These are phyloP conservation scores for Apis florea DNA, from an alignment of 1,140 invertebrate genomes.

Conservation along the genomic window DNA sequence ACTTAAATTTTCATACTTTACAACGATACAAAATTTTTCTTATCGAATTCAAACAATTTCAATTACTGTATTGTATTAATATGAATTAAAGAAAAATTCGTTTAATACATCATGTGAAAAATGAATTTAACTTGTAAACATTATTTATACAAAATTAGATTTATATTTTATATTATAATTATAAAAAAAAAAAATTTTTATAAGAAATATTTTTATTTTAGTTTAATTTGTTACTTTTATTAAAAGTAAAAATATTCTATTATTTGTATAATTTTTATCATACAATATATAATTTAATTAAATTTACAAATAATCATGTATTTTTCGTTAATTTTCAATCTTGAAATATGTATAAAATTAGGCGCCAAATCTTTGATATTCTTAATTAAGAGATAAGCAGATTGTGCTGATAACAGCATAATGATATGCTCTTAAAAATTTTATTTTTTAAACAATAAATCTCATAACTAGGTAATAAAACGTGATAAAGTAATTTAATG, in stretches of 20 bases:
- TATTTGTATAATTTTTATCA: not conserved
- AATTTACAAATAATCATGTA: not conserved
- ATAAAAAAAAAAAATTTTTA: not conserved
- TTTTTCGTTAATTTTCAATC: not conserved
- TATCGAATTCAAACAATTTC: too few species aligned
- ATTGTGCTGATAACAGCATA: not conserved
- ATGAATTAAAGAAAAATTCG: too few species aligned
- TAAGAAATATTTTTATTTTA: not conserved
- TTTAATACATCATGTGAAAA: too few species aligned
- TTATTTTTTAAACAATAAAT: slow-evolving; percentile 5
- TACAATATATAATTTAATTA: not conserved
- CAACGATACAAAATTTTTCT: not conserved
- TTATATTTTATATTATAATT: too few species aligned
- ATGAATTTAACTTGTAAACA: too few species aligned
- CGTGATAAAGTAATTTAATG: not conserved
- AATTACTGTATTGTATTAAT: not conserved
- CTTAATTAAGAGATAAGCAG: slow-evolving; percentile 16
- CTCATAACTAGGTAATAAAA: not conserved
- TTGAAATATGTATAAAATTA: not conserved
- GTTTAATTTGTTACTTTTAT: not conserved
- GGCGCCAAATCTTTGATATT: not conserved
- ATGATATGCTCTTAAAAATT: not conserved
- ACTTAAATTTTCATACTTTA: too few species aligned
- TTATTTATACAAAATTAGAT: too few species aligned
- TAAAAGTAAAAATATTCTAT: too few species aligned